Percentiles rank a stretch among this genome's conserved stretches.
Evolutionary conservation across 2,888 invertebrate species (phyloP).

Genomic region (Odontocerum albicorne): DNA sequence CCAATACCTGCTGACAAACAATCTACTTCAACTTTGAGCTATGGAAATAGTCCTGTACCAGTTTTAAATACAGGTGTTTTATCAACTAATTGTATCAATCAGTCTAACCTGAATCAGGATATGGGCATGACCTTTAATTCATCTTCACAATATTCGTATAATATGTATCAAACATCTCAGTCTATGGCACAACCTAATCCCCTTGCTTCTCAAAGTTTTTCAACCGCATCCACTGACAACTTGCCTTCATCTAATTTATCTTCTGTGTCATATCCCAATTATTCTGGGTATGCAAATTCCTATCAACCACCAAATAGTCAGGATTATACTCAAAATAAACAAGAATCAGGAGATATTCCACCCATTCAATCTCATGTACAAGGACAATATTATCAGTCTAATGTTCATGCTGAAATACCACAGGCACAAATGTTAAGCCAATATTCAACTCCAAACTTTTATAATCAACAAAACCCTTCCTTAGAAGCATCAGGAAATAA

Average conservation of each 20-base stretch:
- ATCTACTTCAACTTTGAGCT: neutral
- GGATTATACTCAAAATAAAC: constrained; percentile 5
- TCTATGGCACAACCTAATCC: neutral
- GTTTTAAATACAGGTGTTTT: neutral
- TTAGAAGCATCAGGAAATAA: neutral
- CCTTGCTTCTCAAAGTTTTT: constrained; percentile 2
- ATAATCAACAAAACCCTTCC: neutral
- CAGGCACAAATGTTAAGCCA: constrained; percentile 3
- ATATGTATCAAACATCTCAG: neutral
- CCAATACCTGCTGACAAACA: neutral
- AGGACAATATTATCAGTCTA: constrained; percentile 14
- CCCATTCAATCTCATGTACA: constrained; percentile 34
- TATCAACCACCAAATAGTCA: neutral
- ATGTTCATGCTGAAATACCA: neutral
- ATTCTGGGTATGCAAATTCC: constrained; percentile 4
- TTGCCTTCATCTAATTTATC: constrained; percentile 6
- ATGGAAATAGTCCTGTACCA: neutral
- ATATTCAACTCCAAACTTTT: constrained; percentile 6
- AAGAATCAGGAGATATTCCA: constrained; percentile 5
- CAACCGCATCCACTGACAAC: constrained; percentile 8
- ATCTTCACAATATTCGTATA: neutral
- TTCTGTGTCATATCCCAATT: constrained; percentile 3
- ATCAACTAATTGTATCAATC: neutral
- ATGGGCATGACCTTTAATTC: too few species aligned
- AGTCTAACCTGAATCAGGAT: neutral